These are phyloP conservation scores for Sphaeridia pumilis DNA, from an alignment of 2,888 invertebrate genomes.

Conservation along the genomic window DNA sequence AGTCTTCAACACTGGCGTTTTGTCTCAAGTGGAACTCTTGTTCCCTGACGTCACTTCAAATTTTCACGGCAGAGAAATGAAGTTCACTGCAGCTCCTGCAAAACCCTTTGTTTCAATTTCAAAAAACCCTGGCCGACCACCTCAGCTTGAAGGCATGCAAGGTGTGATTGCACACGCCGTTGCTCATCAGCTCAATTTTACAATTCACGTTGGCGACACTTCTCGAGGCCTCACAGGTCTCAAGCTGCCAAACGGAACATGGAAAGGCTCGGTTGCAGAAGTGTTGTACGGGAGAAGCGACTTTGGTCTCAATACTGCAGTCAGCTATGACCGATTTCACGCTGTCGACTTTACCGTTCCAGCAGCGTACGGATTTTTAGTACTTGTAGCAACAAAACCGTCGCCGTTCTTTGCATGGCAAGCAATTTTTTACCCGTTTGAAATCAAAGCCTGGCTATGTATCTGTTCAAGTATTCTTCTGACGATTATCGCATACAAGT, in stretches of 20 bases:
- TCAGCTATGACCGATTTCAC: slow-evolving; percentile 24
- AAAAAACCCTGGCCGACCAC: slow-evolving; percentile 15
- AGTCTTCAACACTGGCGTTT: background rate
- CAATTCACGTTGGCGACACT: slow-evolving; percentile 18
- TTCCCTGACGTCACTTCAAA: slow-evolving; percentile 28
- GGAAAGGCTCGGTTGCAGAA: slow-evolving; percentile 34
- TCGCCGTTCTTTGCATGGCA: slow-evolving; percentile 30
- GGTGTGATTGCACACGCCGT: slow-evolving; percentile 20
- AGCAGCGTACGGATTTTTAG: slow-evolving; percentile 30
- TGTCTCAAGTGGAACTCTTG: slow-evolving; percentile 14
- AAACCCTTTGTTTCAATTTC: slow-evolving; percentile 26
- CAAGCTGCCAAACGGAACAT: slow-evolving; percentile 23
- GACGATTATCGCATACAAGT: slow-evolving; percentile 18
- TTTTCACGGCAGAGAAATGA: slow-evolving; percentile 21
- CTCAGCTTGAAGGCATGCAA: slow-evolving; percentile 29
- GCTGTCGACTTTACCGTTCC: slow-evolving; percentile 26
- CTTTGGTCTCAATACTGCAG: slow-evolving; percentile 29
- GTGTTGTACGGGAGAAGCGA: slow-evolving; percentile 25
- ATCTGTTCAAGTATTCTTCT: slow-evolving; percentile 18
- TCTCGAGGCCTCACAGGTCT: slow-evolving; percentile 29
- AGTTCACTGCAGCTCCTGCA: slow-evolving; percentile 27
- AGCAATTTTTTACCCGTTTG: slow-evolving; percentile 33
- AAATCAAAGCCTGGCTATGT: slow-evolving; percentile 20
- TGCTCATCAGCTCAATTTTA: slow-evolving; percentile 25
- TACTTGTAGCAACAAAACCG: slow-evolving; percentile 32